A percentile compares a stretch with the other conserved stretches of the same genome.
phyloP scores from a whole-genome alignment of 2,888 invertebrate genomes.

The Buathra laborator region DNA sequence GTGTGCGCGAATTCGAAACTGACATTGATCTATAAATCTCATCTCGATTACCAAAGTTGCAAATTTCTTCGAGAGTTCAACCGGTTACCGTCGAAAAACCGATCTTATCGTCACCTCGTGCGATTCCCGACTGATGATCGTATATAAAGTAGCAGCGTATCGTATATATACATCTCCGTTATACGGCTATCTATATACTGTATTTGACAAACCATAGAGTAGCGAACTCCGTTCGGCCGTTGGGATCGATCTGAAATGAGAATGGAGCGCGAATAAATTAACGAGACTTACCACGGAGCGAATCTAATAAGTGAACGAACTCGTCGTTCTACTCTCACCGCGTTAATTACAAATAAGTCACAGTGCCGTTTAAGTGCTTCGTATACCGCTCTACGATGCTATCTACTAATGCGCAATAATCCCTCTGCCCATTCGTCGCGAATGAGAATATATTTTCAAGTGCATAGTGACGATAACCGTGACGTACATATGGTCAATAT shows the following conservation, averaged over 20 bases:
- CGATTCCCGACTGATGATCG: not conserved
- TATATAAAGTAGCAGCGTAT: conserved; percentile 3
- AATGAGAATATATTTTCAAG: not conserved
- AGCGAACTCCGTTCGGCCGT: not conserved
- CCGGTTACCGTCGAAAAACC: not conserved
- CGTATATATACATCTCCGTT: not conserved
- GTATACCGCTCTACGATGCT: no score
- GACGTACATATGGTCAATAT: no score
- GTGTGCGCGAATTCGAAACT: not conserved
- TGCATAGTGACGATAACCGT: no score
- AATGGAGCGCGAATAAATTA: not conserved
- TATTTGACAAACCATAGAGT: not conserved
- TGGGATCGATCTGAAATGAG: not conserved
- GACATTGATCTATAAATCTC: conserved; percentile 6
- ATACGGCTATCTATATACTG: not conserved
- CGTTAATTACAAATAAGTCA: not conserved
- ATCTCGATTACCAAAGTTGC: not conserved
- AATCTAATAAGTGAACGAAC: not conserved
- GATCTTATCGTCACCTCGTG: not conserved
- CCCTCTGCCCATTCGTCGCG: not conserved
- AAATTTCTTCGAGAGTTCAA: not conserved
- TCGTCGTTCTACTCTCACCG: not conserved
- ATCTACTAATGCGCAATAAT: no score
- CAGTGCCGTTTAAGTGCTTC: not conserved
- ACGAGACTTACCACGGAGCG: not conserved